Evolutionary conservation across 1,140 invertebrate species (phyloP).

Genomic region (Gryllus bimaculatus): DNA sequence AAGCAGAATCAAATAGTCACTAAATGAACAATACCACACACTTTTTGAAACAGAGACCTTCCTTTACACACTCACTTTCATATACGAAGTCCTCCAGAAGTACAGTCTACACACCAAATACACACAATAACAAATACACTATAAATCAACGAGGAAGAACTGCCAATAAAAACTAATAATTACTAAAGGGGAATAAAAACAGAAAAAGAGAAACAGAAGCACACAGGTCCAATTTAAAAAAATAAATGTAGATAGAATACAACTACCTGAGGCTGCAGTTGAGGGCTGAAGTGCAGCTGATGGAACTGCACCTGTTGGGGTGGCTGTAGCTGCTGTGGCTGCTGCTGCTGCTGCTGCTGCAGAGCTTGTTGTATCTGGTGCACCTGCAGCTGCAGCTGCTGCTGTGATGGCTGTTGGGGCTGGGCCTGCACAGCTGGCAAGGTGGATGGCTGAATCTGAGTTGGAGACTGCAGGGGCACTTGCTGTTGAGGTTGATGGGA

Average conservation of each 20-base stretch:
- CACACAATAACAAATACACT: no score
- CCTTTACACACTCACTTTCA: no score
- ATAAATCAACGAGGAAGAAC: no score
- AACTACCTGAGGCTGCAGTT: conserved; percentile 12
- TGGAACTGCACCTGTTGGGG: conserved; percentile 16
- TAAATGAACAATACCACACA: no score
- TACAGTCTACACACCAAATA: no score
- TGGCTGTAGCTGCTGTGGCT: conserved; percentile 26
- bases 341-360: conserved; percentile 31
- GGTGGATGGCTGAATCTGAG: conserved; percentile 27
- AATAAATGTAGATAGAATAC: background rate
- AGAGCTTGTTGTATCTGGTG: conserved; percentile 28
- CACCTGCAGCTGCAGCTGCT: conserved; percentile 34
- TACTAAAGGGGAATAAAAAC: no score
- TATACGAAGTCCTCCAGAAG: no score
- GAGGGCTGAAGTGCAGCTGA: conserved; percentile 9
- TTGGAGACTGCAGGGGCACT: background rate
- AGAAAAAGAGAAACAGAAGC: no score
- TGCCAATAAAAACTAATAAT: no score
- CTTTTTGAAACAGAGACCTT: no score
- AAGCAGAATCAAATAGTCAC: no score
- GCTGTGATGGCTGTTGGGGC: conserved; percentile 36
- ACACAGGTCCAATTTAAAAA: background rate
- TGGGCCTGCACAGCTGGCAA: conserved; percentile 25
- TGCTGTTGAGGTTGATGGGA: conserved; percentile 10